Base-by-base conservation (phyloP, 2,113 vertebrate species). In the Cygnus atratus region DNA sequence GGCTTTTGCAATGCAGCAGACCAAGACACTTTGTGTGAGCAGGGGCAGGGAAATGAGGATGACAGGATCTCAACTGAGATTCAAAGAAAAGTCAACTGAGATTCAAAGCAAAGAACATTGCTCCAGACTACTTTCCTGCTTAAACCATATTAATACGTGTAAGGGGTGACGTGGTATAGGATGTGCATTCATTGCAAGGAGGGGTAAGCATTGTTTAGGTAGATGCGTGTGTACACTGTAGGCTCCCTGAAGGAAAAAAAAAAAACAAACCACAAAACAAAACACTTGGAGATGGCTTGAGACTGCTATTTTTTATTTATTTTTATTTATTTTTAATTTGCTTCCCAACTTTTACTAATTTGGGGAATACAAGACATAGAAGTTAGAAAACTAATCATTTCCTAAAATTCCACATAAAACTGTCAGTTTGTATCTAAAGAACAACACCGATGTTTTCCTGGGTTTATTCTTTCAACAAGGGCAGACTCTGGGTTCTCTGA, bases 171-270 rank as follows among this genome's bases (percentile, higher is more conserved):
- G 7, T n/a, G 18, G 6, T 70, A 15, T 13, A 67, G 31, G 19
- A 67, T 46, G 25, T 17, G 16, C 22, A 37, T 8, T 66, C 21
- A 6, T 17, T 74, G 13, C 22, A 52, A 39, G 24, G 18, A 31
- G 13, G 6, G 26, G 22, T 63, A 37, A 78, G 20, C 2, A 18
- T 28, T 59, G 5, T 10, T 29, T 86, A 55, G 52, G 9, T 31
- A 7, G 11, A 6, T 26, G 13, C 43, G 2, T 24, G 21, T 33
- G 28, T 16, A 19, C 4, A 18, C 15, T 2, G 0, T 71, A 31
- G 46, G 14, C 0, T 2, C 9, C 46, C 46, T 48, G 46, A 48
- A 48, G 46, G 19, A 11, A 48, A 22, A 48, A 21, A 48, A 46
- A 9, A 48, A 25, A 50, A 44, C 18, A 17, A 44, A 17, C 7